A percentile compares a stretch with the other conserved stretches of the same genome.
These are phyloP conservation scores for Passer domesticus DNA, from an alignment of 2,113 vertebrate species.

Conservation along the genomic window DNA sequence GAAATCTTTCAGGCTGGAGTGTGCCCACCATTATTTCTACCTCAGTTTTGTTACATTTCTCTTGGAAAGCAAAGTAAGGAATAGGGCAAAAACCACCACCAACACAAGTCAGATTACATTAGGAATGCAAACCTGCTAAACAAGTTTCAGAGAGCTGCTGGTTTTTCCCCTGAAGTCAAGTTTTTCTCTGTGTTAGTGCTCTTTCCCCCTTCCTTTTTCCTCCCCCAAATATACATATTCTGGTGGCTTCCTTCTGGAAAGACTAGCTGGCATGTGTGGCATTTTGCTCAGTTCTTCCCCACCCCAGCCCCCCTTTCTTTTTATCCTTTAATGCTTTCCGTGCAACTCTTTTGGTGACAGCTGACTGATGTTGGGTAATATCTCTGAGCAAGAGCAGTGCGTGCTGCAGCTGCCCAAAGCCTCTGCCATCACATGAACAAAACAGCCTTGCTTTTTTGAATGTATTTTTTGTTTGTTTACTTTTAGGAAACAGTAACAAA, in stretches of 20 bases:
- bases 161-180: conserved; percentile 61
- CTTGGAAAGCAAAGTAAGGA: conserved; percentile 80
- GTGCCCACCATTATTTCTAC: conserved; percentile 89
- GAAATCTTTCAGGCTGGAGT: conserved; percentile 70
- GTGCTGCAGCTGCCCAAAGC: conserved; percentile 71
- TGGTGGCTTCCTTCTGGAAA: conserved; percentile 54
- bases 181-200: conserved; percentile 17
- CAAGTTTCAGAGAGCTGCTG: conserved; percentile 68
- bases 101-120: conserved; percentile 56
- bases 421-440: conserved; percentile 76
- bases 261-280: conserved; percentile 55
- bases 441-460: conserved; percentile 82
- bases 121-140: conserved; percentile 73
- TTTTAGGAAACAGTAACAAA: conserved; percentile 78
- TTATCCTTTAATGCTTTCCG: conserved; percentile 72
- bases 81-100: conserved; percentile 20
- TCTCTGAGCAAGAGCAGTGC: conserved; percentile 67
- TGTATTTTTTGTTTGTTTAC: conserved; percentile 79
- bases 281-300: conserved; percentile 60
- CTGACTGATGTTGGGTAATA: conserved; percentile 73
- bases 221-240: not conserved
- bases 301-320: conserved; percentile 49
- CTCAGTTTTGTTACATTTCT: conserved; percentile 89
- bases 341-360: conserved; percentile 72
- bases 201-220: not conserved